phyloP scores from a whole-genome alignment of 53 echinoderm and acorn worm genomes.

The Antedon mediterranea region DNA sequence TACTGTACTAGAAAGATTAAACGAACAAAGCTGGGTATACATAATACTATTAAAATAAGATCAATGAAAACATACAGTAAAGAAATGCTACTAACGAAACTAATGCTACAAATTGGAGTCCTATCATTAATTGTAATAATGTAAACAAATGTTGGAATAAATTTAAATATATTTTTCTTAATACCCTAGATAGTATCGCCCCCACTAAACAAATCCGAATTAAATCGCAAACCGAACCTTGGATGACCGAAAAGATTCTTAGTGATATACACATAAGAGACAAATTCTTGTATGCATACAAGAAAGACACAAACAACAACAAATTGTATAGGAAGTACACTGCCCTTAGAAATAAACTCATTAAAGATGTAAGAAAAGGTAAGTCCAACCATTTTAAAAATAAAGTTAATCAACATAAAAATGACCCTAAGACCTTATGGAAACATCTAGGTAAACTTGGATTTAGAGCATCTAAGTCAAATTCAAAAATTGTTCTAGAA shows the following conservation, averaged over 20 bases:
- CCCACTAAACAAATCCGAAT: neutral
- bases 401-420: no score
- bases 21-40: neutral
- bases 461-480: no score
- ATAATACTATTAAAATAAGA: neutral
- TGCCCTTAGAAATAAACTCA: no score
- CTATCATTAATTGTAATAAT: neutral
- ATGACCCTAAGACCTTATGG: no score
- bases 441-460: no score
- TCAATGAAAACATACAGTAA: neutral
- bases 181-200: neutral
- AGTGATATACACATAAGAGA: no score
- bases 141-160: neutral
- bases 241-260: neutral
- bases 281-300: no score
- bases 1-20: neutral
- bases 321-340: no score
- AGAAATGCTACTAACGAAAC: neutral
- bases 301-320: no score
- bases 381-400: no score
- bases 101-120: neutral
- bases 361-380: no score
- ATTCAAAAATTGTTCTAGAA: no score
- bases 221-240: neutral
- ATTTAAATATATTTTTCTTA: neutral